Evolutionary conservation across 2,113 vertebrate genomes (phyloP).

Genomic region (Ctenomys sociabilis): DNA sequence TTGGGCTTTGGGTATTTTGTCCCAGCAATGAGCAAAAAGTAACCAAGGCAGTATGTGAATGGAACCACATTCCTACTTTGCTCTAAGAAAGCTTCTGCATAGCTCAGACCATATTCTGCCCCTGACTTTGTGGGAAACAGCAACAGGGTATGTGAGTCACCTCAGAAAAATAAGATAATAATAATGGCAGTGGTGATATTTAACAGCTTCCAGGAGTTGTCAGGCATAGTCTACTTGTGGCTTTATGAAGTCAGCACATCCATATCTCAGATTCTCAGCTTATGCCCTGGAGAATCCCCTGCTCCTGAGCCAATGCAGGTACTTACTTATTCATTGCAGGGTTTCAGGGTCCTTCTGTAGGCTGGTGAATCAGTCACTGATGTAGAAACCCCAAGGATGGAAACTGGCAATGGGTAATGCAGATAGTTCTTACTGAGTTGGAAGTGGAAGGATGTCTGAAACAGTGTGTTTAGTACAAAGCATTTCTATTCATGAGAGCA

Average conservation of each 20-base stretch:
- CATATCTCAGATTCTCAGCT: background rate
- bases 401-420: background rate
- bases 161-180: background rate
- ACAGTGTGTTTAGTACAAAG: background rate
- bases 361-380: background rate
- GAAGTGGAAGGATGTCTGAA: background rate
- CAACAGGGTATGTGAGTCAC: background rate
- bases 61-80: background rate
- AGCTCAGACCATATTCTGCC: background rate
- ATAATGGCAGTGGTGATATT: background rate
- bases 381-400: background rate
- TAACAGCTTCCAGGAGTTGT: background rate
- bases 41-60: no score
- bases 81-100: background rate
- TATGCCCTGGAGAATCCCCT: background rate
- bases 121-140: background rate
- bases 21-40: no score
- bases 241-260: background rate
- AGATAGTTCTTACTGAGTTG: rapidly evolving
- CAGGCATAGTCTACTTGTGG: background rate
- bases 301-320: background rate
- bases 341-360: background rate
- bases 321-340: background rate
- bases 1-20: no score
- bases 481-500: background rate